Conservation (phyloP, 2,888 invertebrate genomes). For the Ischnura elegans region DNA sequence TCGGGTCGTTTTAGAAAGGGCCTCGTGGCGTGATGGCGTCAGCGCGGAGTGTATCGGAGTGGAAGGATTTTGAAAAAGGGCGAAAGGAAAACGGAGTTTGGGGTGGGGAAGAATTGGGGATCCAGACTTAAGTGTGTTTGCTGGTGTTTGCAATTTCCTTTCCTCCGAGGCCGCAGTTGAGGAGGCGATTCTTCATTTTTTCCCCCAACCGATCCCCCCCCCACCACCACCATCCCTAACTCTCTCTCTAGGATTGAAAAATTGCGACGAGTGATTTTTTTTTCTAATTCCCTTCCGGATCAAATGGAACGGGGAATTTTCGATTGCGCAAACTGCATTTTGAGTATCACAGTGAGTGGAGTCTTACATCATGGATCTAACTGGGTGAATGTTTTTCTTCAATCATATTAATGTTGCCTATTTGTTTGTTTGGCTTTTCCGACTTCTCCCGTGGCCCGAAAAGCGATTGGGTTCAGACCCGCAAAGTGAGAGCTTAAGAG, state of each 20-base stretch:
- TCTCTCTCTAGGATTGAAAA: constrained; percentile 47
- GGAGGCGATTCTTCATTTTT: constrained; percentile 30
- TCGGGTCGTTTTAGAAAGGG: constrained; percentile 51
- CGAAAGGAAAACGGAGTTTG: neutral
- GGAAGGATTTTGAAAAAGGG: constrained; percentile 40
- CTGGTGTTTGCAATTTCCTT: constrained; percentile 41
- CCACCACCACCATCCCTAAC: neutral
- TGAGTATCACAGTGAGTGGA: neutral
- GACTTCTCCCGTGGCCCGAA: neutral
- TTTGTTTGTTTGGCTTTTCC: neutral
- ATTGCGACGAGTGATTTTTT: constrained; percentile 11
- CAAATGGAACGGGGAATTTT: constrained; percentile 25
- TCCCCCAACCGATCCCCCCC: neutral
- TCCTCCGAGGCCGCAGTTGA: neutral
- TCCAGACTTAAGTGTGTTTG: constrained; percentile 54
- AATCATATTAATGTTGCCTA: neutral
- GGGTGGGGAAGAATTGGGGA: constrained; percentile 45
- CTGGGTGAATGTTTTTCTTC: neutral
- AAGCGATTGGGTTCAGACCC: neutral
- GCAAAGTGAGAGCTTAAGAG: neutral
- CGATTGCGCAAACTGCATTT: constrained; percentile 44
- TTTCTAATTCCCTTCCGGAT: constrained; percentile 36
- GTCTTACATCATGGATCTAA: neutral
- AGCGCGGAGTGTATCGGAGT: constrained; percentile 58
- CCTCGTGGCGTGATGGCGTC: constrained; percentile 53